These are phyloP conservation scores for Petrocephalus microphthalmus DNA, from an alignment of 2,113 vertebrate genomes.

Conservation along the genomic window DNA sequence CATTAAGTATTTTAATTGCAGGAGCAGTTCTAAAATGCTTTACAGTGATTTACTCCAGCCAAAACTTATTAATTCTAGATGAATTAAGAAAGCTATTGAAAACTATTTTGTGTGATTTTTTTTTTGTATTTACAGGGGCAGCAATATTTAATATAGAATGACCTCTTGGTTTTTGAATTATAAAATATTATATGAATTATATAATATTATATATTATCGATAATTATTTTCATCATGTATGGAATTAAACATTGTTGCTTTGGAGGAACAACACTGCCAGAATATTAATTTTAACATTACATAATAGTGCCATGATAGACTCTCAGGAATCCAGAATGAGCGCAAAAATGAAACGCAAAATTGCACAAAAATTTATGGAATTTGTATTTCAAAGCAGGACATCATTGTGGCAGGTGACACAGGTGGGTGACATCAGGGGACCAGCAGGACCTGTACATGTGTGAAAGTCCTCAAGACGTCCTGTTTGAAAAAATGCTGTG, in stretches of 20 bases:
- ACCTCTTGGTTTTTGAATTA: not conserved
- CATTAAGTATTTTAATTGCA: constrained; percentile 3
- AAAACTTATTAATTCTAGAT: not conserved
- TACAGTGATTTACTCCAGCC: not conserved
- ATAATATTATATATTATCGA: not conserved
- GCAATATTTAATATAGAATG: not conserved
- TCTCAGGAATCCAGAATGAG: not conserved
- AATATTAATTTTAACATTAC: not conserved
- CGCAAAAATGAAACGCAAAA: not conserved
- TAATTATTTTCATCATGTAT: not conserved
- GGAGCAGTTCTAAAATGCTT: not conserved
- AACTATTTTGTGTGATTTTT: not conserved
- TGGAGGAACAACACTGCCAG: not conserved
- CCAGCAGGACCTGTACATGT: not conserved
- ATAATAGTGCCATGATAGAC: not conserved
- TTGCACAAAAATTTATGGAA: not conserved
- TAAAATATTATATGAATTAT: no score
- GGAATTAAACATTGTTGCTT: not conserved
- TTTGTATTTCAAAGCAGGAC: not conserved
- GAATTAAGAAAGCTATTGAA: not conserved
- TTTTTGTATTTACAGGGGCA: not conserved
- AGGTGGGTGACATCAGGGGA: not conserved
- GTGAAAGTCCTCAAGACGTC: not conserved
- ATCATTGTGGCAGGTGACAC: not conserved
- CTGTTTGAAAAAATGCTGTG: no score